A percentile compares a stretch with the other conserved stretches of the same genome.
Conservation (phyloP, 2,888 invertebrate species). For the Mellilla xanthometata region DNA sequence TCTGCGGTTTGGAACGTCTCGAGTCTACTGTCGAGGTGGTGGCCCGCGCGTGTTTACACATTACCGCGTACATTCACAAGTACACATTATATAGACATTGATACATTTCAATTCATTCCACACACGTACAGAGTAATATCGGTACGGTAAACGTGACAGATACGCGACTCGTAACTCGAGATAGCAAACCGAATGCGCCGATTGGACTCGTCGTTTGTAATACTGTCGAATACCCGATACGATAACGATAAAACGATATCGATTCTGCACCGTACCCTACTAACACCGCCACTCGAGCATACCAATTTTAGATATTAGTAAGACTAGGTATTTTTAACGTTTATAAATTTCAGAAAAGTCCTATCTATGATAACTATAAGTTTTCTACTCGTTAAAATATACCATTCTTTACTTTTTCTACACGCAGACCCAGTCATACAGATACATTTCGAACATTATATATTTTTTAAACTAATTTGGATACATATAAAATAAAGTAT, state of each 20-base stretch:
- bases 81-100: too few relatives aligned
- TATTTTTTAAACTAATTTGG: conserved; percentile 31
- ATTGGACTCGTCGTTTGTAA: conserved; percentile 38
- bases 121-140: neutral
- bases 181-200: conserved; percentile 17
- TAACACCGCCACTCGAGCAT: conserved; percentile 37
- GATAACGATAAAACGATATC: too few relatives aligned
- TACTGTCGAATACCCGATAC: conserved; percentile 58
- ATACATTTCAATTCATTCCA: too few relatives aligned
- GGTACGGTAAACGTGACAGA: conserved; percentile 1
- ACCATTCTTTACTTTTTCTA: conserved; percentile 43
- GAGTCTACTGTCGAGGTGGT: conserved; percentile 8
- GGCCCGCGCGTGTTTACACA: neutral
- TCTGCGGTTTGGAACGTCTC: conserved; percentile 1
- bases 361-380: conserved; percentile 68
- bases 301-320: conserved; percentile 46
- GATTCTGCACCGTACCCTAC: conserved; percentile 31
- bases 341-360: conserved; percentile 80
- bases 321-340: conserved; percentile 71
- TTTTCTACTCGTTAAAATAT: conserved; percentile 52
- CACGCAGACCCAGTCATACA: conserved; percentile 51
- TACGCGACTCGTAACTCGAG: conserved; percentile 22
- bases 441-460: conserved; percentile 35
- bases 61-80: neutral
- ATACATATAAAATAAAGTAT: conserved; percentile 35